These are phyloP conservation scores for Ciconia maguari DNA, from an alignment of 2,113 vertebrate species.

Conservation along the genomic window DNA sequence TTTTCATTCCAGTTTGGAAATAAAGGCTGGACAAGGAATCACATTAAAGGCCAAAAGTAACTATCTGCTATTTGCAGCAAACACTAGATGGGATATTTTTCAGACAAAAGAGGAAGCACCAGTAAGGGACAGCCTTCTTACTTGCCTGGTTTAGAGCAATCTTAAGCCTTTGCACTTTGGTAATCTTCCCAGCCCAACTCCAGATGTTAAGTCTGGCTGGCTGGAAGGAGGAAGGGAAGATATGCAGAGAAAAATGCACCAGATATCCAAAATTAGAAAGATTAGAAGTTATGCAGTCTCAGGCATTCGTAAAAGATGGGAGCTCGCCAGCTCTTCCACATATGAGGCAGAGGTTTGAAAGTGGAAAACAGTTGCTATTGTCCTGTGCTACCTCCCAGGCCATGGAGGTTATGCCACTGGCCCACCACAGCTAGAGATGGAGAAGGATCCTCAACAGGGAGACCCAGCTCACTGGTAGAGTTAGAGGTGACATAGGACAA, in stretches of 20 bases:
- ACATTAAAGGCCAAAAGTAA: not conserved
- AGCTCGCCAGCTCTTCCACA: not conserved
- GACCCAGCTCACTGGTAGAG: not conserved
- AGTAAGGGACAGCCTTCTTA: not conserved
- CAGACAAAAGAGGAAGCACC: not conserved
- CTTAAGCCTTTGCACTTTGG: not conserved
- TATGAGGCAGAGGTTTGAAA: not conserved
- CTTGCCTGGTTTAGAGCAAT: not conserved
- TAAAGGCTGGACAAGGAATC: not conserved
- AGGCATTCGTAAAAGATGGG: not conserved
- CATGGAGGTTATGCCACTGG: not conserved
- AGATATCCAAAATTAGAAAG: not conserved
- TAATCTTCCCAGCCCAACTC: not conserved
- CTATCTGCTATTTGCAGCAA: not conserved
- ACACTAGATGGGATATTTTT: not conserved
- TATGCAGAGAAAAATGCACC: not conserved
- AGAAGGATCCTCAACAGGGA: not conserved
- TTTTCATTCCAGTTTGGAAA: not conserved
- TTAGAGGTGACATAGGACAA: not conserved
- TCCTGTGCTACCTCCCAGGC: not conserved
- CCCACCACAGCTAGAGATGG: not conserved
- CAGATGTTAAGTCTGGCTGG: conserved; percentile 8
- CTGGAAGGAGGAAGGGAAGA: not conserved
- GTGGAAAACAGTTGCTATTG: not conserved
- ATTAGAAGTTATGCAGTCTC: not conserved